Percentiles rank a stretch among this genome's conserved stretches.
phyloP scores from a whole-genome alignment of 2,797 vertebrate genomes.

The Dendrocincla tyrannina region DNA sequence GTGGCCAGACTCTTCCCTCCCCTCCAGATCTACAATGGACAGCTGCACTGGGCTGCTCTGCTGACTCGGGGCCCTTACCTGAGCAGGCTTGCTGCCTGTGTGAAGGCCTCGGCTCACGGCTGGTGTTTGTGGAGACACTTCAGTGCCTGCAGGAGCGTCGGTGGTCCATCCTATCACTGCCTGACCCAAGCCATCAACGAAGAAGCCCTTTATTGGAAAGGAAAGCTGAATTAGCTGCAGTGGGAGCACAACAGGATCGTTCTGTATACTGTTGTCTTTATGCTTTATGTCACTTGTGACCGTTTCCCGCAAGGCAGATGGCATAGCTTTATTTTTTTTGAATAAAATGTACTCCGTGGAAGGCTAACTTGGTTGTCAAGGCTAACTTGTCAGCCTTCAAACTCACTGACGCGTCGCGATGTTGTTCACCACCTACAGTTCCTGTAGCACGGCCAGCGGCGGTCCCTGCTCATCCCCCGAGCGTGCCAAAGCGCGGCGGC shows the following conservation, averaged over 20 bases:
- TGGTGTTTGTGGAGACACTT: not conserved
- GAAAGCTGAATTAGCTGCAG: not conserved
- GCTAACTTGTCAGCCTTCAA: not conserved
- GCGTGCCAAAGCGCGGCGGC: not conserved
- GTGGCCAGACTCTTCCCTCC: not conserved
- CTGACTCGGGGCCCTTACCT: not conserved
- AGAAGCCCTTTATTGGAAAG: not conserved
- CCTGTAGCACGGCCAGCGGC: fast-evolving
- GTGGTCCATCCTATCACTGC: not conserved
- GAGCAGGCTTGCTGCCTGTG: not conserved
- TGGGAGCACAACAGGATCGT: not conserved
- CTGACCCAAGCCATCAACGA: not conserved
- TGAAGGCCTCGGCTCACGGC: fast-evolving
- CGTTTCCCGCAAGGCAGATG: not conserved
- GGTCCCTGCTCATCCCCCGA: fast-evolving
- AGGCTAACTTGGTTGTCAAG: not conserved
- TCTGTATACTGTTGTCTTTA: not conserved
- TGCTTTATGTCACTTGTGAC: not conserved
- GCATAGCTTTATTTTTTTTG: not conserved
- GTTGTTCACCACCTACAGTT: not conserved
- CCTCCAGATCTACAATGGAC: fast-evolving
- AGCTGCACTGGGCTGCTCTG: not conserved
- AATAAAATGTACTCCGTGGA: not conserved
- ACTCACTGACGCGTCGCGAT: not conserved
- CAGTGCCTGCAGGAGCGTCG: not conserved